These are phyloP conservation scores for Caprella mutica DNA, from an alignment of 2,888 invertebrate species.

Conservation along the genomic window DNA sequence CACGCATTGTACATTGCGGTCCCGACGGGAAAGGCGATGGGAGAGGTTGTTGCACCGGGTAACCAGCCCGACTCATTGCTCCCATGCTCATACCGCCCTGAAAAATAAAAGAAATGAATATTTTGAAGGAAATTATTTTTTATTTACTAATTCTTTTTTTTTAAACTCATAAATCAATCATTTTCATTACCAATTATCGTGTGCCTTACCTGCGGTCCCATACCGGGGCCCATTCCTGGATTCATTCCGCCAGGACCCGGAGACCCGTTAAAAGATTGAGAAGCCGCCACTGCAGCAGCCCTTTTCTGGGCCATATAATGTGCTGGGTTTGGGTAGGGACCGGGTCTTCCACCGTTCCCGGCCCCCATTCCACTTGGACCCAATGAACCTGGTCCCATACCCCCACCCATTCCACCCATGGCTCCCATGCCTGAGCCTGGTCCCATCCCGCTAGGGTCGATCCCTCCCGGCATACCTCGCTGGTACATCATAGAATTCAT, in stretches of 20 bases:
- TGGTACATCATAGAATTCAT: constrained; percentile 10
- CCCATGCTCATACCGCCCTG: constrained; percentile 22
- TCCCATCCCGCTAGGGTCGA: constrained; percentile 36
- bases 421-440: constrained; percentile 34
- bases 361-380: constrained; percentile 32
- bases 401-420: constrained; percentile 36
- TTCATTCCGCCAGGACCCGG: constrained; percentile 31
- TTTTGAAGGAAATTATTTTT: not conserved
- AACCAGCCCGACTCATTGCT: constrained; percentile 18
- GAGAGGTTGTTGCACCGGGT: constrained; percentile 34
- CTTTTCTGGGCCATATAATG: constrained; percentile 76
- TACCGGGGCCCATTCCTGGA: constrained; percentile 14
- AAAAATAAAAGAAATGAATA: not conserved
- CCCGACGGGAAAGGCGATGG: constrained; percentile 42
- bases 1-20: constrained; percentile 36
- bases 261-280: constrained; percentile 36
- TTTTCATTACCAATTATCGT: no score
- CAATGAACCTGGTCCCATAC: constrained; percentile 35
- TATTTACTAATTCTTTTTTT: not conserved
- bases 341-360: constrained; percentile 52
- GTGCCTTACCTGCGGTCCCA: constrained; percentile 32
- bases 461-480: constrained; percentile 22
- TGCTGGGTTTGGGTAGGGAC: constrained; percentile 73
- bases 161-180: not conserved
- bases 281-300: constrained; percentile 38